Evolutionary conservation across 2,888 invertebrate species (phyloP).

Genomic region (Aphelenchoides bicaudatus): DNA sequence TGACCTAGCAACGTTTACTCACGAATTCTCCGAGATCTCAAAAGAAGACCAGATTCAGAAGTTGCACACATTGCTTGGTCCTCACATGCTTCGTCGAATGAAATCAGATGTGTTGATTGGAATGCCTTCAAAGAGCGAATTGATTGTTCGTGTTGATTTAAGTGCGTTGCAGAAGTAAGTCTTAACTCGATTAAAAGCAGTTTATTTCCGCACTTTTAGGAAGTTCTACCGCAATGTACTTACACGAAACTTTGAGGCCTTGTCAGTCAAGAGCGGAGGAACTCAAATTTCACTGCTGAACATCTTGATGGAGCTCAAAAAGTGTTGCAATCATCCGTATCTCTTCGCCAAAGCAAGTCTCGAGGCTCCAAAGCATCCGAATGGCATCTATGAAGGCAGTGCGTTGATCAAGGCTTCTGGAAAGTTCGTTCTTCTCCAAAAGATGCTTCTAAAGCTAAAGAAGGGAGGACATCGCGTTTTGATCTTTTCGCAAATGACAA

Average conservation of each 20-base stretch:
- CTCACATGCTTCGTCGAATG: constrained; percentile 94
- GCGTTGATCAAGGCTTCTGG: constrained; percentile 90
- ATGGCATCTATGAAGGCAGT: constrained; percentile 74
- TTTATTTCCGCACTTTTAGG: constrained; percentile 59
- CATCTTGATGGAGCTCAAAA: constrained; percentile 99
- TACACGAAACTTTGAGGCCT: constrained; percentile 93
- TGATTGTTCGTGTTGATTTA: constrained; percentile 95
- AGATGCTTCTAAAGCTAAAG: constrained; percentile 84
- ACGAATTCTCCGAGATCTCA: constrained; percentile 95
- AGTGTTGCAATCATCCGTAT: constrained; percentile 99
- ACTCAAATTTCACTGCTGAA: constrained; percentile 82
- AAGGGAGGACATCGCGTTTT: constrained; percentile 88
- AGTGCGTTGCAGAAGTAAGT: constrained; percentile 85
- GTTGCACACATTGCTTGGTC: constrained; percentile 93
- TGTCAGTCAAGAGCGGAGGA: constrained; percentile 90
- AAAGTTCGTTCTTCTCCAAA: constrained; percentile 84
- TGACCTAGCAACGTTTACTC: constrained; percentile 87
- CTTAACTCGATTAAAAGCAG: not conserved
- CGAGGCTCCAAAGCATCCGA: constrained; percentile 63
- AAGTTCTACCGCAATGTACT: constrained; percentile 99
- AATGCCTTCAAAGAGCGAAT: constrained; percentile 98
- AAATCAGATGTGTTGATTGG: constrained; percentile 93
- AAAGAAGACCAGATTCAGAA: constrained; percentile 99
- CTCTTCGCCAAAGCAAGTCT: constrained; percentile 82
- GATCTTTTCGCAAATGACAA: constrained; percentile 97